A percentile compares a stretch with the other conserved stretches of the same genome.
These are phyloP conservation scores for Cephonodes hylas DNA, from an alignment of 2,888 invertebrate genomes.

Conservation along the genomic window DNA sequence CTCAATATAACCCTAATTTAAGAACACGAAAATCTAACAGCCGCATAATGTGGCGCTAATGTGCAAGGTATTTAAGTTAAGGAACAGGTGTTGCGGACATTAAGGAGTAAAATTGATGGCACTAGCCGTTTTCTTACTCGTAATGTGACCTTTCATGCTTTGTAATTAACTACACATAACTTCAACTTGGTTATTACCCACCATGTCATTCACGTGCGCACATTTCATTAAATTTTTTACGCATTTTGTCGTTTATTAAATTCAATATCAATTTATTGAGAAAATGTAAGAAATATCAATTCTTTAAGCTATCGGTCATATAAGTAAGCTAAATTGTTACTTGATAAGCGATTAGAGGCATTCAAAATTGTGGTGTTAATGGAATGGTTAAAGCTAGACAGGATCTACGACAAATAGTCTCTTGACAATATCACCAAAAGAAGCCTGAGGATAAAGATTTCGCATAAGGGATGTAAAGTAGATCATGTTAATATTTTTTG, in stretches of 20 bases:
- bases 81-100: constrained; percentile 32
- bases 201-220: neutral
- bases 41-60: neutral
- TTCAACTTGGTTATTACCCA: constrained; percentile 8
- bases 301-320: too few relatives aligned
- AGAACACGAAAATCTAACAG: neutral
- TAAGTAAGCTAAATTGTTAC: too few relatives aligned
- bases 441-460: too few relatives aligned
- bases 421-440: too few relatives aligned
- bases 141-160: constrained; percentile 33
- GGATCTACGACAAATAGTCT: too few relatives aligned
- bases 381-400: too few relatives aligned
- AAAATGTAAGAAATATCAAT: too few relatives aligned
- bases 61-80: constrained; percentile 18
- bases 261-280: neutral
- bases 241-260: neutral
- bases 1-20: too few relatives aligned
- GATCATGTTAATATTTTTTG: too few relatives aligned
- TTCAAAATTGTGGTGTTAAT: too few relatives aligned
- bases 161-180: constrained; percentile 23
- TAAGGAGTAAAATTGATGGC: constrained; percentile 34
- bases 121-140: constrained; percentile 30
- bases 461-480: too few relatives aligned
- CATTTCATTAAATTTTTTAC: neutral
- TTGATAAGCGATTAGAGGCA: too few relatives aligned